Evolutionary conservation across 2,113 vertebrate genomes (phyloP).

Genomic region (Struthidea cinerea): DNA sequence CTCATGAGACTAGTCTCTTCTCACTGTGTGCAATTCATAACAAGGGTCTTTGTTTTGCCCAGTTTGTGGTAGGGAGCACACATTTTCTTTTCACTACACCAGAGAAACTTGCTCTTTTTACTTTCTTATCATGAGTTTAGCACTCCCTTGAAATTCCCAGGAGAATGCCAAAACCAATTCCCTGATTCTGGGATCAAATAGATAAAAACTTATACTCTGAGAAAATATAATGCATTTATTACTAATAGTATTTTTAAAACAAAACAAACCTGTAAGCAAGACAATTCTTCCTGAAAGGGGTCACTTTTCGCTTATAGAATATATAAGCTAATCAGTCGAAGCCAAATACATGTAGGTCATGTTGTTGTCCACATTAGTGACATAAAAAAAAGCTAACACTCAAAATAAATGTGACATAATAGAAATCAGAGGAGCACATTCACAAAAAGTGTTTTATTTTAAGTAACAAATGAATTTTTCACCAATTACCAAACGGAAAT

Average conservation of each 20-base stretch:
- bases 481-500: background rate
- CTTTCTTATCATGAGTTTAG: background rate
- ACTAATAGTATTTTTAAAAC: background rate
- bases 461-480: background rate
- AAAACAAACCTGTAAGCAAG: background rate
- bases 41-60: background rate
- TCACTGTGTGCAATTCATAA: background rate
- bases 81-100: background rate
- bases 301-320: background rate
- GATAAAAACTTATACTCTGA: background rate
- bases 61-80: background rate
- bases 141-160: background rate
- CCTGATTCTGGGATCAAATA: background rate
- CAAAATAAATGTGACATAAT: background rate
- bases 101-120: background rate
- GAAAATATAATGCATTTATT: background rate
- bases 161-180: background rate
- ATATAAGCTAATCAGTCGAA: background rate
- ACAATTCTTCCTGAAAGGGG: background rate
- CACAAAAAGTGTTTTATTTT: background rate
- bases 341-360: background rate
- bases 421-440: background rate
- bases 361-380: background rate
- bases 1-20: background rate
- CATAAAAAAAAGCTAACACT: background rate